Percentiles rank a stretch among this genome's conserved stretches.
These are phyloP conservation scores for Anas platyrhynchos DNA, from an alignment of 2,113 vertebrate genomes.

Conservation along the genomic window DNA sequence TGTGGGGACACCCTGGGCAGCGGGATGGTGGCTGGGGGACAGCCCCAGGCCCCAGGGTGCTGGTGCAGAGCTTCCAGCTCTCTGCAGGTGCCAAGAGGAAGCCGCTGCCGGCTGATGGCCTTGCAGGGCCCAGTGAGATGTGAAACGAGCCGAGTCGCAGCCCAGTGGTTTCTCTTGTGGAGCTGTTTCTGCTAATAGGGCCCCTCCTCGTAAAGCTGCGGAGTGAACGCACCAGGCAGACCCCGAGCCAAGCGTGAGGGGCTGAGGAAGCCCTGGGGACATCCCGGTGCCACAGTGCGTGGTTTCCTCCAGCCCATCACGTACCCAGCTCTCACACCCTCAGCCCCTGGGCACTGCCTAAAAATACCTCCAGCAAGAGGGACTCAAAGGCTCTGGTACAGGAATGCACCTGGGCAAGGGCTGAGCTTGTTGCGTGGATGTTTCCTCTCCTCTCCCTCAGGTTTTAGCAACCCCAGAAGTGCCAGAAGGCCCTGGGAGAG, in stretches of 20 bases:
- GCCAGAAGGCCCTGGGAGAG: neutral
- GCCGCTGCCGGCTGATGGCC: neutral
- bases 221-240: neutral
- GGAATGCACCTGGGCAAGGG: neutral
- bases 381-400: neutral
- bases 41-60: neutral
- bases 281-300: neutral
- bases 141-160: constrained; percentile 39
- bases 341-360: neutral
- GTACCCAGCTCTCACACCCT: neutral
- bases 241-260: neutral
- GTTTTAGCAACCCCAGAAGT: neutral
- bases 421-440: neutral
- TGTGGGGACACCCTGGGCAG: neutral
- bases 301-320: neutral
- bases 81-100: neutral
- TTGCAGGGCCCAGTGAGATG: neutral
- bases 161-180: neutral
- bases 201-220: accelerated
- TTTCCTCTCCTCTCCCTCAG: neutral
- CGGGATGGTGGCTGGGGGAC: too few species aligned
- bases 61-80: neutral
- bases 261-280: neutral
- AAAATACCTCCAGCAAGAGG: neutral
- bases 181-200: constrained; percentile 6